These are phyloP conservation scores for Centrocercus urophasianus DNA, from an alignment of 2,113 vertebrate species.

Conservation along the genomic window DNA sequence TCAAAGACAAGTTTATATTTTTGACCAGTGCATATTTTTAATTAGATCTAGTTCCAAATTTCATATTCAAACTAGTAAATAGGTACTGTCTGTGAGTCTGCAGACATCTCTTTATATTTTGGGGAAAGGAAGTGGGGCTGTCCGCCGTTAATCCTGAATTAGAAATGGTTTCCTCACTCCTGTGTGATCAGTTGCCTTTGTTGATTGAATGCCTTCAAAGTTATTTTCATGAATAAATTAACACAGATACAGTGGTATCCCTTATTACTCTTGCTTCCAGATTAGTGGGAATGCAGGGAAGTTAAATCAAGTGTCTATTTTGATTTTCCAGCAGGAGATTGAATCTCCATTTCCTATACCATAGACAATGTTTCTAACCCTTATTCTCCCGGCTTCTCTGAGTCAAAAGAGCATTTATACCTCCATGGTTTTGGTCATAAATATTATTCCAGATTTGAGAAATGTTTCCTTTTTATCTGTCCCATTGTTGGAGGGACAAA, in stretches of 20 bases:
- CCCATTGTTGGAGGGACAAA: neutral
- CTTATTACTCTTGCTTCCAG: neutral
- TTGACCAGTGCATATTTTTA: neutral
- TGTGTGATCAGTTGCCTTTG: neutral
- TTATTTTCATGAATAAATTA: neutral
- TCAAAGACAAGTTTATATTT: neutral
- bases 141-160: neutral
- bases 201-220: neutral
- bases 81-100: neutral
- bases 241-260: neutral
- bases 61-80: neutral
- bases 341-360: neutral
- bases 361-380: neutral
- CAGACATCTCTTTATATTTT: neutral
- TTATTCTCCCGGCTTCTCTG: neutral
- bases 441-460: neutral
- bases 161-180: neutral
- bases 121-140: neutral
- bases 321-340: neutral
- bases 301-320: neutral
- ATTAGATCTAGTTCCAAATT: neutral
- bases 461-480: neutral
- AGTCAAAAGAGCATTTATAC: neutral
- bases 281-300: neutral
- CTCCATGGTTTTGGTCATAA: neutral